Evolutionary conservation across 2,797 vertebrate species (phyloP).

Genomic region (Semotilus atromaculatus): DNA sequence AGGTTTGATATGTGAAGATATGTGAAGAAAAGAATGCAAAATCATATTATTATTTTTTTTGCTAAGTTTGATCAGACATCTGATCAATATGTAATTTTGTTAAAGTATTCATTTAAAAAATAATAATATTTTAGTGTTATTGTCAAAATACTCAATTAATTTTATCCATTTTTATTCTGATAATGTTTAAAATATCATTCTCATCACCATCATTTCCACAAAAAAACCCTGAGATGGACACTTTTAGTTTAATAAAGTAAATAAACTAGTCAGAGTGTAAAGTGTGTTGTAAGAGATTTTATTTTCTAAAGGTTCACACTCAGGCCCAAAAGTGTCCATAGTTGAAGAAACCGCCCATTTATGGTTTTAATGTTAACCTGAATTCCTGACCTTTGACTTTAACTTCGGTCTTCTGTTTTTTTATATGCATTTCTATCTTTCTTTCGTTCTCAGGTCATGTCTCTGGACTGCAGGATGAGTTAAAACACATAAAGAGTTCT

Average conservation of each 20-base stretch:
- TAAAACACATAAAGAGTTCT: conserved; percentile 83
- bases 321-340: not conserved
- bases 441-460: conserved; percentile 77
- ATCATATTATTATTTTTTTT: too few species aligned
- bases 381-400: conserved; percentile 9
- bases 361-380: not conserved
- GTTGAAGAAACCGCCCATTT: not conserved
- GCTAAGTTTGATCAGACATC: not conserved
- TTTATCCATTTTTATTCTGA: not conserved
- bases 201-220: not conserved
- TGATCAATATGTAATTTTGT: not conserved
- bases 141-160: not conserved
- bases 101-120: too few species aligned
- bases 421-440: conserved; percentile 24
- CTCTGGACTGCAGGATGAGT: conserved; percentile 85
- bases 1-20: not conserved
- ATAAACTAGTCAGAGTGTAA: not conserved
- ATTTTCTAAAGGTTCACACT: not conserved
- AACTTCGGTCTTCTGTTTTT: not conserved
- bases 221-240: not conserved
- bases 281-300: not conserved
- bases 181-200: not conserved
- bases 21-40: not conserved
- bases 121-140: not conserved
- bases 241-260: not conserved